phyloP scores from a whole-genome alignment of 2,797 vertebrate species.

The Nothura maculosa region DNA sequence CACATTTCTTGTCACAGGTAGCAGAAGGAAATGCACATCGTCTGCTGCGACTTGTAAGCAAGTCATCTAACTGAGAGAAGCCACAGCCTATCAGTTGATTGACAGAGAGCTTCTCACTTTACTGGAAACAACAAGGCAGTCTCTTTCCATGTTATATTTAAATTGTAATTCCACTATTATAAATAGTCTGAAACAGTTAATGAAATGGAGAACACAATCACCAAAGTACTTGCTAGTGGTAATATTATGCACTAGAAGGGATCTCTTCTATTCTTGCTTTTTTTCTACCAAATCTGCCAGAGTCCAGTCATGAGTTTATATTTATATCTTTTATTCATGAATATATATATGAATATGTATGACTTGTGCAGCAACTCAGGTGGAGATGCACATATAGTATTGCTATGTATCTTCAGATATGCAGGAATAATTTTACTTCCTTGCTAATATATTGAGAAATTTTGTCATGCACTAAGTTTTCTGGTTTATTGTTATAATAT shows the following conservation, averaged over 20 bases:
- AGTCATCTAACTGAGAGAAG: conserved; percentile 30
- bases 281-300: background rate
- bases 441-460: background rate
- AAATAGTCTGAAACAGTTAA: conserved; percentile 36
- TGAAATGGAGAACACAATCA: background rate
- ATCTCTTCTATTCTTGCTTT: background rate
- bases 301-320: background rate
- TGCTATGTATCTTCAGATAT: background rate
- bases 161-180: conserved; percentile 1
- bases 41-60: conserved; percentile 9
- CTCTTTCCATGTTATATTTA: conserved; percentile 23
- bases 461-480: conserved; percentile 9
- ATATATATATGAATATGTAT: background rate
- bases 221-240: background rate
- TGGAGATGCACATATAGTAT: background rate
- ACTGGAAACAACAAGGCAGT: conserved; percentile 43
- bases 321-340: background rate
- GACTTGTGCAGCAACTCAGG: background rate
- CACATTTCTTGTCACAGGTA: background rate
- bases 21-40: conserved; percentile 19
- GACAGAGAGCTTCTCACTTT: conserved; percentile 49
- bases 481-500: background rate
- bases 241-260: background rate
- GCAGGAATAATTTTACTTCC: background rate
- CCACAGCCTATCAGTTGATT: conserved; percentile 37